These are phyloP conservation scores for Valencia hispanica DNA, from an alignment of 2,797 vertebrate genomes.

Conservation along the genomic window DNA sequence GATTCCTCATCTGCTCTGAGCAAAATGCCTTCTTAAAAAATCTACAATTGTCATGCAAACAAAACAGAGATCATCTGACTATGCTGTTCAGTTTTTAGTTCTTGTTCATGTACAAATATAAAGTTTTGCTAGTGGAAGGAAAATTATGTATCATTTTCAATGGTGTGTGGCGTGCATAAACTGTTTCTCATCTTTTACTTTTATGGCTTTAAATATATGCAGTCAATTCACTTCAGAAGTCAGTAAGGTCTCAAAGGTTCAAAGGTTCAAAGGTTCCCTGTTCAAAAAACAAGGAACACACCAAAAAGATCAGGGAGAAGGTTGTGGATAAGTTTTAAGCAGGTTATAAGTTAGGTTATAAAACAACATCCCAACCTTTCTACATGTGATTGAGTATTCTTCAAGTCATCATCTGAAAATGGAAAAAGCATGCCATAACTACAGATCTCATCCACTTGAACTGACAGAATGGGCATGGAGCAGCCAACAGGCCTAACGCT, in stretches of 20 bases:
- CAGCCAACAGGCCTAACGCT: background rate
- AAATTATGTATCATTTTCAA: background rate
- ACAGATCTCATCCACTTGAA: background rate
- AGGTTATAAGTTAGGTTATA: background rate
- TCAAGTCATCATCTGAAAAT: background rate
- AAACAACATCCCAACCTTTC: background rate
- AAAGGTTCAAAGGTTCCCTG: background rate
- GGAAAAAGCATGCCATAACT: background rate
- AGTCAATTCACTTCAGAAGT: background rate
- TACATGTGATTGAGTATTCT: background rate
- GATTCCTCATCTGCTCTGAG: background rate
- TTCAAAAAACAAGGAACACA: background rate
- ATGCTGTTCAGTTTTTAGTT: background rate
- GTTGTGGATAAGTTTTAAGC: background rate
- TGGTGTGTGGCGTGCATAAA: background rate
- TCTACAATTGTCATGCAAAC: background rate
- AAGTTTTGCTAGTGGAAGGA: background rate
- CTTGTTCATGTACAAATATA: background rate
- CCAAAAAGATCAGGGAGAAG: background rate
- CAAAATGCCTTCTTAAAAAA: constrained; percentile 9
- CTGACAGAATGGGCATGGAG: background rate
- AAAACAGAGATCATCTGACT: background rate
- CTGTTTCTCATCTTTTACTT: background rate
- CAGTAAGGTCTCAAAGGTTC: background rate
- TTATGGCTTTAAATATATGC: background rate